Evolutionary conservation across 2,888 invertebrate genomes (phyloP).

Genomic region (Phengaris arion): DNA sequence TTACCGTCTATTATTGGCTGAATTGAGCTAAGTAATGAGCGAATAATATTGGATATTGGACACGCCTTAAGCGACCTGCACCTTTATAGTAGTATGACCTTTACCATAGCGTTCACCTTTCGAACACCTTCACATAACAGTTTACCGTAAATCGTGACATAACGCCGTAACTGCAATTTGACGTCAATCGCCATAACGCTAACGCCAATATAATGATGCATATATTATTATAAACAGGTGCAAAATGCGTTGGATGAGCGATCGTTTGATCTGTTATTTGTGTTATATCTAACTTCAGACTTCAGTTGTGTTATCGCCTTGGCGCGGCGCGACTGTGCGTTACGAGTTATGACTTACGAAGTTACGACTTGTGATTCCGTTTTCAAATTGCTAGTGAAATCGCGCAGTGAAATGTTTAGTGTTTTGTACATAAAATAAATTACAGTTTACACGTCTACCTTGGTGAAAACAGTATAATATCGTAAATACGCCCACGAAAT

Average conservation of each 20-base stretch:
- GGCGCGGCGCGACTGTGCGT: slow-evolving; percentile 52
- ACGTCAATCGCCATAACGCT: not conserved
- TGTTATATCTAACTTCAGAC: slow-evolving; percentile 38
- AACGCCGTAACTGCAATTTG: not conserved
- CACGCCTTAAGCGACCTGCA: slow-evolving; percentile 1
- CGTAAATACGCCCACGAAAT: not conserved
- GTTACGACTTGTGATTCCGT: slow-evolving; percentile 33
- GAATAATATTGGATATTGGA: slow-evolving; percentile 1
- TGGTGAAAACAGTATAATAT: not conserved
- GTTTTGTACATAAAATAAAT: not conserved
- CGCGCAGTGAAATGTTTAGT: not conserved
- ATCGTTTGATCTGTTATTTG: not conserved
- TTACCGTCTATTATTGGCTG: not conserved
- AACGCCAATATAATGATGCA: slow-evolving; percentile 15
- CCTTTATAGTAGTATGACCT: not conserved
- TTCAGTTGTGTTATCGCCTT: slow-evolving; percentile 58
- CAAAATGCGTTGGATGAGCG: slow-evolving; percentile 20
- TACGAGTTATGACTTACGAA: too few species aligned
- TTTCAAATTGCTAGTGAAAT: slow-evolving; percentile 31
- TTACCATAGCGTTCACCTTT: not conserved
- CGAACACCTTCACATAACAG: slow-evolving; percentile 2
- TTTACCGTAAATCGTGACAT: not conserved
- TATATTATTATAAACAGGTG: slow-evolving; percentile 17
- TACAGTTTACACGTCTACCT: not conserved
- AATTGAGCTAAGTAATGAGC: not conserved